Evolutionary conservation across 92 coral and sea anemone genomes (phyloP).

Genomic region (Parazoanthus darwini): DNA sequence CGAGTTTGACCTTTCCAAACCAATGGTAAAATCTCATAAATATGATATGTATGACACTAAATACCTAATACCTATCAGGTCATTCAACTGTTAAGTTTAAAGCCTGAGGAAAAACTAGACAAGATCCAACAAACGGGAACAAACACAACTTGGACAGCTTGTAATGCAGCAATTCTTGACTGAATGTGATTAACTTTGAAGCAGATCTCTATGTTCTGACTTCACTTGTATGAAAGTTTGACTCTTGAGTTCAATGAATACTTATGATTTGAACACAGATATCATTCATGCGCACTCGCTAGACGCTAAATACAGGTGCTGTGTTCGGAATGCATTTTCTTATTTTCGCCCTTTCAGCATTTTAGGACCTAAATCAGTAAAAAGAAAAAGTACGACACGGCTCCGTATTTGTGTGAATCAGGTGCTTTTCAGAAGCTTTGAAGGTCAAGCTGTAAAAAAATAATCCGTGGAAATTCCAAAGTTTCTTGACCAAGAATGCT

Average conservation of each 20-base stretch:
- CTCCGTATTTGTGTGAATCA: not conserved
- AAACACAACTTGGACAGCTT: not conserved
- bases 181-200: not conserved
- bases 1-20: not conserved
- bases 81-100: not conserved
- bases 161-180: too few relatives aligned
- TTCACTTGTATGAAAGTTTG: not conserved
- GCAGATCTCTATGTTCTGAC: not conserved
- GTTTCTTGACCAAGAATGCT: not conserved
- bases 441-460: not conserved
- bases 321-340: too few relatives aligned
- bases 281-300: not conserved
- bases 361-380: too few relatives aligned
- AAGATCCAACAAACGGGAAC: not conserved
- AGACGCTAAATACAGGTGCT: too few relatives aligned
- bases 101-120: not conserved
- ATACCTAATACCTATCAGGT: not conserved
- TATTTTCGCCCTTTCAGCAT: too few relatives aligned
- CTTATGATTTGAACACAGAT: not conserved
- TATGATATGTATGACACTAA: not conserved
- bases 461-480: not conserved
- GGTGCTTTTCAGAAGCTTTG: not conserved
- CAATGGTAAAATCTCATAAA: not conserved
- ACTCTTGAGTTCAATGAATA: not conserved
- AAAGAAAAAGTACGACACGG: not conserved